phyloP scores from a whole-genome alignment of 1,140 invertebrate species.

The Heliconius hewitsoni region DNA sequence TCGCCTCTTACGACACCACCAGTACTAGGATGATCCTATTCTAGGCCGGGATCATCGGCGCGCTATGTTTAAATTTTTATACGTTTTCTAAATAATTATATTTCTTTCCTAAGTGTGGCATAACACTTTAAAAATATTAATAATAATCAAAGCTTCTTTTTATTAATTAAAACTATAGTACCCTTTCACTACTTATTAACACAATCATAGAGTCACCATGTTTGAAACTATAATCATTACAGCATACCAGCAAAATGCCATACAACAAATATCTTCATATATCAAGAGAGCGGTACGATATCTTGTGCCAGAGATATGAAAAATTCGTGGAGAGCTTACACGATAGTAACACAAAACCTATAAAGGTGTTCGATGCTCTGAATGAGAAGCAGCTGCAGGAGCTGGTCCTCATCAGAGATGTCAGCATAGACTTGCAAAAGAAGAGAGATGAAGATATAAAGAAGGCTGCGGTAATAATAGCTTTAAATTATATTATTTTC shows the following conservation, averaged over 20 bases:
- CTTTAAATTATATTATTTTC: background rate
- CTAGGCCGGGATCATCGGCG: no score
- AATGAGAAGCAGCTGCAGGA: conserved; percentile 42
- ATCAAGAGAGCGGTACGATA: conserved; percentile 34
- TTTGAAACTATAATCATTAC: background rate
- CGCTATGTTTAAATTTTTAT: no score
- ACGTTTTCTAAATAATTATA: no score
- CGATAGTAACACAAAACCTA: conserved; percentile 31
- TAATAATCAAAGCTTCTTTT: no score
- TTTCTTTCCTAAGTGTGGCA: no score
- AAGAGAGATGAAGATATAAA: conserved; percentile 60
- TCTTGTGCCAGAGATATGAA: conserved; percentile 30
- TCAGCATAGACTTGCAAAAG: conserved; percentile 52
- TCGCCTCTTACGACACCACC: no score
- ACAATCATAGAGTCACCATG: no score
- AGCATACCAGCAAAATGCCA: conserved; percentile 36
- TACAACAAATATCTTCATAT: conserved; percentile 35
- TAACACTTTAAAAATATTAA: no score
- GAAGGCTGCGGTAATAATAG: conserved; percentile 48
- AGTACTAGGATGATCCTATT: no score
- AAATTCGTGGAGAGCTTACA: conserved; percentile 35
- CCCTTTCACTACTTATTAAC: no score
- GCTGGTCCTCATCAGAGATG: conserved; percentile 55
- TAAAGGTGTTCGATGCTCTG: conserved; percentile 51
- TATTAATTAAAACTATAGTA: no score